Conservation (phyloP, 2,888 invertebrate genomes). For the Chouioia cunea region DNA sequence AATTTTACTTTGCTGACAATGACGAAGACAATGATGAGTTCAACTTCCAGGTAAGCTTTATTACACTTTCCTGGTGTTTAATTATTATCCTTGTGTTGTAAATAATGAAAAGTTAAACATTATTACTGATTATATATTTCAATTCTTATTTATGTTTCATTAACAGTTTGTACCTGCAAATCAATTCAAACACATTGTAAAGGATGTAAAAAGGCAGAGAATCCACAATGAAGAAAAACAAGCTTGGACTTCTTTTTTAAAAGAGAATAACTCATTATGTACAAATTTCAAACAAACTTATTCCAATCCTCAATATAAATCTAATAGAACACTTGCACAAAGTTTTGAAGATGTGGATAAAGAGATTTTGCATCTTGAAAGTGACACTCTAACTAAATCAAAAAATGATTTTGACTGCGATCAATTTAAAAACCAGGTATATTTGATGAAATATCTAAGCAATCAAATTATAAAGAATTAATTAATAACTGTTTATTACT, state of each 20-base stretch:
- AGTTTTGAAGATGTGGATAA: conserved; percentile 54
- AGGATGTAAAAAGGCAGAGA: conserved; percentile 59
- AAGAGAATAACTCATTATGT: conserved; percentile 51
- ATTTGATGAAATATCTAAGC: conserved; percentile 4
- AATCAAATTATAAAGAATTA: not conserved
- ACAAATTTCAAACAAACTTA: conserved; percentile 10
- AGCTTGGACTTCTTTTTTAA: conserved; percentile 57
- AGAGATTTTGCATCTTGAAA: conserved; percentile 55
- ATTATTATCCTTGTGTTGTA: too few species aligned
- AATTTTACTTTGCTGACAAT: conserved; percentile 58
- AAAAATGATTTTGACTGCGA: conserved; percentile 17
- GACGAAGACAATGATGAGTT: conserved; percentile 71
- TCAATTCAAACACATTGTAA: conserved; percentile 60
- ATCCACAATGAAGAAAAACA: conserved; percentile 58
- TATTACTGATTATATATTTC: conserved; percentile 12
- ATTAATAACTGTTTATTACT: not conserved
- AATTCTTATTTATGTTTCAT: conserved; percentile 20
- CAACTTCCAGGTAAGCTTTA: conserved; percentile 74
- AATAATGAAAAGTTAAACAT: not conserved
- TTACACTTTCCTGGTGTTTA: conserved; percentile 16
- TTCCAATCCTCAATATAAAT: conserved; percentile 13
- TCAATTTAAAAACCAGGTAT: not conserved
- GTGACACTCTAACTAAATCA: conserved; percentile 52
- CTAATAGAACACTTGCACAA: conserved; percentile 45
- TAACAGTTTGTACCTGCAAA: conserved; percentile 60